Evolutionary conservation across 1,140 invertebrate genomes (phyloP).

Genomic region (Panagrolaimus sp.): DNA sequence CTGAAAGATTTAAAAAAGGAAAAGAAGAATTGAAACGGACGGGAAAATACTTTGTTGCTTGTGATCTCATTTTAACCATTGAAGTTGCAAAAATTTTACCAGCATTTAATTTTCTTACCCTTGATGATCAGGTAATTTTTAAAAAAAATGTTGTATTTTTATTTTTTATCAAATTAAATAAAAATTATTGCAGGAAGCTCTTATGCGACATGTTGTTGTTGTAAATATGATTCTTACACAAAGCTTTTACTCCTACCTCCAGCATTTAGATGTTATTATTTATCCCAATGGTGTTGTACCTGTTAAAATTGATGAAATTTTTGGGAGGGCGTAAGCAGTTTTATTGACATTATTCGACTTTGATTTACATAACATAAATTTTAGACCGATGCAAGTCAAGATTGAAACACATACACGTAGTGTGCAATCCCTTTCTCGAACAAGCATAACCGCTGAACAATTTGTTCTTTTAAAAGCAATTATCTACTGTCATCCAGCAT

Average conservation of each 20-base stretch:
- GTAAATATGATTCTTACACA: conserved; percentile 5
- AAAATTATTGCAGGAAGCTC: conserved; percentile 2
- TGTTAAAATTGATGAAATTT: neutral
- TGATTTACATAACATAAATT: neutral
- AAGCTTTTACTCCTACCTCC: neutral
- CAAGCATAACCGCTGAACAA: neutral
- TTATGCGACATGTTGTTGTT: neutral
- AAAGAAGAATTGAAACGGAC: neutral
- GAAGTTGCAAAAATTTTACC: conserved; percentile 10
- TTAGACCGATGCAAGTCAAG: neutral
- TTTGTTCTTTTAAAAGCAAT: conserved; percentile 4
- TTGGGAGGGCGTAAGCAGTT: neutral
- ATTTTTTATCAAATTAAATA: no score
- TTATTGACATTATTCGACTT: neutral
- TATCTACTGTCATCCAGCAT: conserved; percentile 6
- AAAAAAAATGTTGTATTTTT: no score
- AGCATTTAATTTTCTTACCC: neutral
- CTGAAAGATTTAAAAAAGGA: neutral
- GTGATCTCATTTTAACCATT: conserved; percentile 3
- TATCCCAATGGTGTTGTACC: conserved; percentile 1
- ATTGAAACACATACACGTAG: neutral
- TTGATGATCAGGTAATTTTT: neutral
- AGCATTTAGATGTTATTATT: neutral
- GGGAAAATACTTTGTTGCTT: neutral
- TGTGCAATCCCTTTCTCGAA: neutral